Evolutionary conservation across 2,797 vertebrate genomes (phyloP), one percentile per base, ranked within the genome.

Genomic region (Eulemur coronatus): DNA sequence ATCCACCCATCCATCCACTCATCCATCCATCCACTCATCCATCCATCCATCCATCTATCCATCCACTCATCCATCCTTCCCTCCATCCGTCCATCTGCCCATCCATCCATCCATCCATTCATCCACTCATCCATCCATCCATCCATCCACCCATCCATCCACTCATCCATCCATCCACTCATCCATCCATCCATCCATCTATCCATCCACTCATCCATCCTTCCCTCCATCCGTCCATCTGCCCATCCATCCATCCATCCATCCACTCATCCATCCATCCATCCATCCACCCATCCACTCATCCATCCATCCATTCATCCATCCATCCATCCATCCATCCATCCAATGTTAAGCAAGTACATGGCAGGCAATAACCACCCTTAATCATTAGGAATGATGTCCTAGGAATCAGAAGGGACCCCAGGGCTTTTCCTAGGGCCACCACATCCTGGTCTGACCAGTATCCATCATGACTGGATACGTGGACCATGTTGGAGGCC

Each of bases 1-100:
- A n/a, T n/a, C n/a, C n/a, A n/a, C n/a, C 28, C n/a, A 48, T 18
- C 52, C 4, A 26, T 22, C 50, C 50, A 43, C 7, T 22, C 22
- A 57, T 9, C 9, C 22, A 26, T 24, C 55, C 55, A 24, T 24
- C 20, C 22, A 57, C 4, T 22, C 52, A 22, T 18, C 52, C 52
- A 22, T n/a, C n/a, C n/a, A n/a, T n/a, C n/a, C n/a, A n/a, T 20
- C 52, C 6, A 7, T 1, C 57, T 24, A 59, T 0, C 10, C 24
- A 59, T 9, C 20, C 55, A 24, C 5, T 4, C 8, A 57, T 24
- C 55, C 55, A 24, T 10, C 55, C 7, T 9, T 9, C 20, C 7
- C 24, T 24, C 22, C 55, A 9, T 24, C 55, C 2, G 9, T 9
- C 0, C 55, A 57, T 26, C 55, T n/a, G n/a, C n/a, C 55, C 55